Percentiles rank a stretch among this genome's conserved stretches.
Conservation (phyloP, 2,113 vertebrate species). For the Peucedramus taeniatus region DNA sequence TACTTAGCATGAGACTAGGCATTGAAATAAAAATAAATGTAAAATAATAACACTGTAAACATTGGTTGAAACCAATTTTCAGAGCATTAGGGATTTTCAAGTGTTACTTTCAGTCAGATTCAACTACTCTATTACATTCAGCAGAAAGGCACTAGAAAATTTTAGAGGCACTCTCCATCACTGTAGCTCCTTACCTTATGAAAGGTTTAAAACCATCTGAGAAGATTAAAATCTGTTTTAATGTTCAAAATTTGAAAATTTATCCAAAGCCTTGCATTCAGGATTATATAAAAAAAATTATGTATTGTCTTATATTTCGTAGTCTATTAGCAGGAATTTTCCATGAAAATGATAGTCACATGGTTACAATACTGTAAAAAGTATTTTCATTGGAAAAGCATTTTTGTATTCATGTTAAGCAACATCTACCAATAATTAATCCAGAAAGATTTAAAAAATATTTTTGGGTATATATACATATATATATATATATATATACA, state of each 20-base stretch:
- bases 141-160: neutral
- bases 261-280: neutral
- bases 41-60: neutral
- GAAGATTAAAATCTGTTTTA: neutral
- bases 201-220: neutral
- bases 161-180: neutral
- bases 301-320: neutral
- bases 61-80: neutral
- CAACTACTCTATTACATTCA: neutral
- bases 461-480: neutral
- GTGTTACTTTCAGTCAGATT: neutral
- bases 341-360: neutral
- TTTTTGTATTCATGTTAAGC: neutral
- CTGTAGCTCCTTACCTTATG: neutral
- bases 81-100: neutral
- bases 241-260: neutral
- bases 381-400: neutral
- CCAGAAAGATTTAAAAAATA: neutral
- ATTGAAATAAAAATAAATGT: neutral
- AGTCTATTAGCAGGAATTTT: neutral
- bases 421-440: neutral
- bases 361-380: neutral
- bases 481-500: no score
- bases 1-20: neutral
- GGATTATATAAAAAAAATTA: neutral